Evolutionary conservation across 2,888 invertebrate genomes (phyloP).

Genomic region (Lepidochitona cinerea): DNA sequence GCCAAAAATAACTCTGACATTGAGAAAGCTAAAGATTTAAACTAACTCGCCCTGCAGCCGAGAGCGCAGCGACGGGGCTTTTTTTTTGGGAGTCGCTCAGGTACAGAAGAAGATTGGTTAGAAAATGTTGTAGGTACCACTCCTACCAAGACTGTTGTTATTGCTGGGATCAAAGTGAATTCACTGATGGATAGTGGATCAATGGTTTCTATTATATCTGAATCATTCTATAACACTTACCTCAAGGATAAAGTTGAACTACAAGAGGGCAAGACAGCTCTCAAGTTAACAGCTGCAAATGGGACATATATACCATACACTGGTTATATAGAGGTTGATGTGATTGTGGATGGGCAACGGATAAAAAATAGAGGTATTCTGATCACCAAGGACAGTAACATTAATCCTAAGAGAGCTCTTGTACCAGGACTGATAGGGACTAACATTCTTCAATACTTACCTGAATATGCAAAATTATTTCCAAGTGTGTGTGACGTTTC

Average conservation of each 20-base stretch:
- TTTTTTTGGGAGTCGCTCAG: background rate
- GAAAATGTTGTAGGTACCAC: background rate
- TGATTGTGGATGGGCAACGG: background rate
- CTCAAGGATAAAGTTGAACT: background rate
- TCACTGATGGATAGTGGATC: background rate
- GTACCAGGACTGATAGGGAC: background rate
- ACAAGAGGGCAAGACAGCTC: background rate
- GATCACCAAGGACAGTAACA: background rate
- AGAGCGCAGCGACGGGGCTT: background rate
- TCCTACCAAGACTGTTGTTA: background rate
- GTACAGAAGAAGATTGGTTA: too few species aligned
- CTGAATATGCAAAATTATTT: background rate
- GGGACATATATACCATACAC: background rate
- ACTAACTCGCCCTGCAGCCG: background rate
- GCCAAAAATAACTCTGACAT: background rate
- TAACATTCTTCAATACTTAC: background rate
- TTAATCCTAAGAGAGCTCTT: background rate
- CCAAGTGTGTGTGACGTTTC: background rate
- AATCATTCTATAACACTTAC: background rate
- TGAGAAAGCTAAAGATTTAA: background rate
- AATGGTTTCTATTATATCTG: background rate
- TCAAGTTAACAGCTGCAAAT: background rate
- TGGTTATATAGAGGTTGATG: constrained; percentile 4
- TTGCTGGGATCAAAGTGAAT: background rate
- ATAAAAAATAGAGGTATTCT: background rate